Evolutionary conservation across 1,140 invertebrate genomes (phyloP).

Genomic region (Drosophila rhopaloa): DNA sequence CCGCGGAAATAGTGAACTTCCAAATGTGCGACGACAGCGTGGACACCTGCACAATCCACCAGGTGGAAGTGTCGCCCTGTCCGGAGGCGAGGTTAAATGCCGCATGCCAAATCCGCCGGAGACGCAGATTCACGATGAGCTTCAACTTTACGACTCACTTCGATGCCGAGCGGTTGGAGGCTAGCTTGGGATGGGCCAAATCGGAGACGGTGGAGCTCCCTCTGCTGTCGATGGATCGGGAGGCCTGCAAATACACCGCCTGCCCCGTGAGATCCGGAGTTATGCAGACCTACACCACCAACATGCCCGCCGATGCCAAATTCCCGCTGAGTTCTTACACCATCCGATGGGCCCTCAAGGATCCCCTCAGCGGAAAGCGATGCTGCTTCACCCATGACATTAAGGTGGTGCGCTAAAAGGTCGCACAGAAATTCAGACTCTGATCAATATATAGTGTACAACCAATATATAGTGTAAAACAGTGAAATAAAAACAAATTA

Average conservation of each 20-base stretch:
- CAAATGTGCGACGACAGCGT: slow-evolving; percentile 48
- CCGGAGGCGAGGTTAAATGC: slow-evolving; percentile 82
- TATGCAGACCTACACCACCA: slow-evolving; percentile 82
- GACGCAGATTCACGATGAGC: slow-evolving; percentile 84
- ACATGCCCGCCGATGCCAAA: slow-evolving; percentile 84
- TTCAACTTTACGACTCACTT: slow-evolving; percentile 87
- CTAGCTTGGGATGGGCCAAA: slow-evolving; percentile 85
- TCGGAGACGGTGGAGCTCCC: slow-evolving; percentile 85
- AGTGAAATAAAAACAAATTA: background rate
- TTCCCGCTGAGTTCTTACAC: slow-evolving; percentile 84
- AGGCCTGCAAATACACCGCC: slow-evolving; percentile 85
- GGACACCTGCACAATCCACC: slow-evolving; percentile 85
- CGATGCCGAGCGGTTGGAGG: slow-evolving; percentile 65
- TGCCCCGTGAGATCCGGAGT: slow-evolving; percentile 85
- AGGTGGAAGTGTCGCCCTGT: slow-evolving; percentile 86
- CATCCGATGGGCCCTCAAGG: slow-evolving; percentile 70
- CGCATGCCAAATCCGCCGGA: slow-evolving; percentile 86
- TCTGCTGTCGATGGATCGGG: slow-evolving; percentile 85
- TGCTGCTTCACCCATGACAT: slow-evolving; percentile 79
- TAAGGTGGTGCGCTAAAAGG: slow-evolving; percentile 69
- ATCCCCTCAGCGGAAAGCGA: slow-evolving; percentile 50
- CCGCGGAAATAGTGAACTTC: slow-evolving; percentile 54
- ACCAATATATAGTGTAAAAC: no score
- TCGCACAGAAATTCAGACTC: background rate
- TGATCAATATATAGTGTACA: no score